phyloP scores from a whole-genome alignment of 2,113 vertebrate genomes.

The Prunella fulvescens region DNA sequence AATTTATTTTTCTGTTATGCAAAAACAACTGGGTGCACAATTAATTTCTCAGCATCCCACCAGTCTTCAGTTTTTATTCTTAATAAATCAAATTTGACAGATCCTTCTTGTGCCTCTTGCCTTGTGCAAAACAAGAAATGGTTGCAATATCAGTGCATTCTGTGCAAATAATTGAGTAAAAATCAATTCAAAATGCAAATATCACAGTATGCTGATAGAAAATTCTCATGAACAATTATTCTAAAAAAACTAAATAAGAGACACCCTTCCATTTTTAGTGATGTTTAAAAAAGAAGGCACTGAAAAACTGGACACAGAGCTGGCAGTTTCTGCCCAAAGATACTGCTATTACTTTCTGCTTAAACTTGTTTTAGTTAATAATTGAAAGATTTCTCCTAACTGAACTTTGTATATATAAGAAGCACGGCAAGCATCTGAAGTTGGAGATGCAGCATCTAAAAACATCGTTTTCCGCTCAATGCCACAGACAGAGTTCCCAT shows the following conservation, averaged over 20 bases:
- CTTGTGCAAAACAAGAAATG: not conserved
- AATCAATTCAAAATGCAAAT: not conserved
- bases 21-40: not conserved
- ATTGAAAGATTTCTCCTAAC: not conserved
- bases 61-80: not conserved
- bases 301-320: not conserved
- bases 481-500: not conserved
- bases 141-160: not conserved
- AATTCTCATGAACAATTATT: not conserved
- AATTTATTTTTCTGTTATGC: not conserved
- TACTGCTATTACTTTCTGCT: not conserved
- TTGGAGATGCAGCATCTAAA: not conserved
- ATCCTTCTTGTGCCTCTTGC: not conserved
- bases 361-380: not conserved
- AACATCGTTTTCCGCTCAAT: not conserved
- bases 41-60: not conserved
- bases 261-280: not conserved
- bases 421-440: not conserved
- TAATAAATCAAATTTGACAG: not conserved
- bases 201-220: not conserved
- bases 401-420: not conserved
- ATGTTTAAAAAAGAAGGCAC: not conserved
- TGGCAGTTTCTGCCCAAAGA: not conserved
- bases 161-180: not conserved
- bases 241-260: not conserved